phyloP scores from a whole-genome alignment of 2,888 invertebrate genomes.

The Helleia helle region DNA sequence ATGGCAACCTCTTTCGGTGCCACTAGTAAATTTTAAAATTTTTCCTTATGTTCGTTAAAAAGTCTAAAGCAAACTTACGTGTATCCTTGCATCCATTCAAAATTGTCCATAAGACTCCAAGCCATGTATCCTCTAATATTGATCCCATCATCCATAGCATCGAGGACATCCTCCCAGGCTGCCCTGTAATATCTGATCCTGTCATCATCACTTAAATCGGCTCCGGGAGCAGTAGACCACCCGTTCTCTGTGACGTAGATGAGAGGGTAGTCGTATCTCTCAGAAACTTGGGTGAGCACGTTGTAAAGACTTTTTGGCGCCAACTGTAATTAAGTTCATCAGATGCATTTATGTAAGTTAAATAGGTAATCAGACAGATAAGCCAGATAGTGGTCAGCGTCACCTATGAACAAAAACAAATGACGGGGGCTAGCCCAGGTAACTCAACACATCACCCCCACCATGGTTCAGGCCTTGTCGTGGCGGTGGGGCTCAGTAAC shows the following conservation, averaged over 20 bases:
- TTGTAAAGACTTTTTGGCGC: constrained; percentile 55
- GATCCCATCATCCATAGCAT: constrained; percentile 66
- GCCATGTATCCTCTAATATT: constrained; percentile 69
- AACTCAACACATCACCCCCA: no score
- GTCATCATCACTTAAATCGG: constrained; percentile 48
- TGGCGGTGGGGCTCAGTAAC: no score
- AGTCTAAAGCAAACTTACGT: neutral
- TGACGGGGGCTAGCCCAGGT: no score
- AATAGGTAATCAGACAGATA: no score
- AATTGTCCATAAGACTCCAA: constrained; percentile 80
- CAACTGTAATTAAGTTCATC: neutral
- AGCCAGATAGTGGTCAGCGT: no score
- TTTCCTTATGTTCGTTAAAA: no score
- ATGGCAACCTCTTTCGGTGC: no score
- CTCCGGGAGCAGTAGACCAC: constrained; percentile 62
- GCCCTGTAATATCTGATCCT: constrained; percentile 47
- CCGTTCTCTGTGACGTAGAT: constrained; percentile 75
- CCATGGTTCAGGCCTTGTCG: no score
- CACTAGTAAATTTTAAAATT: no score
- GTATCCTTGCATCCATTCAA: constrained; percentile 77
- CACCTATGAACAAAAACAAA: no score
- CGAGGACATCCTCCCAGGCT: constrained; percentile 56
- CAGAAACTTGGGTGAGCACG: constrained; percentile 39
- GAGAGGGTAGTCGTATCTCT: constrained; percentile 39
- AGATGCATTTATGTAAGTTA: no score